These are phyloP conservation scores for Oncorhynchus gorbuscha DNA, from an alignment of 2,113 vertebrate species.

Conservation along the genomic window DNA sequence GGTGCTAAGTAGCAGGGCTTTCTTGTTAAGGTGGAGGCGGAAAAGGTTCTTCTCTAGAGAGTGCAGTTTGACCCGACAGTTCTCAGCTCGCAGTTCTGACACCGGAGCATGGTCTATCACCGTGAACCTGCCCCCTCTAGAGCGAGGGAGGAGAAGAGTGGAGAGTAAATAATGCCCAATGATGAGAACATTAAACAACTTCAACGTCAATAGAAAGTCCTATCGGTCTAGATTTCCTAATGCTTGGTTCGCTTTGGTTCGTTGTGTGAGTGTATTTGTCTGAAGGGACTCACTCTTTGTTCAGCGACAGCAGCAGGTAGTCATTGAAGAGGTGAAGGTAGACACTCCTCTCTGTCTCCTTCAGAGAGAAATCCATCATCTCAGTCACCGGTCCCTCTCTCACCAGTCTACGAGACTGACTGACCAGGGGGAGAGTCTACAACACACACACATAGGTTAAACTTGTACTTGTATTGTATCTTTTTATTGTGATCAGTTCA, in stretches of 20 bases:
- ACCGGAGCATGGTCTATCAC: slow-evolving; percentile 89
- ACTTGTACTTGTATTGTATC: too few species aligned
- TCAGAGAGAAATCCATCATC: slow-evolving; percentile 83
- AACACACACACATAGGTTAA: neutral
- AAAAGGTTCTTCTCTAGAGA: slow-evolving; percentile 91
- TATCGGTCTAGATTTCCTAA: neutral
- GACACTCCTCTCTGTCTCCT: slow-evolving; percentile 80
- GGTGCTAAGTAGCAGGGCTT: slow-evolving; percentile 83
- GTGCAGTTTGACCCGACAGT: slow-evolving; percentile 90
- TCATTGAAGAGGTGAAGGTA: slow-evolving; percentile 96
- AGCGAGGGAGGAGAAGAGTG: slow-evolving; percentile 8
- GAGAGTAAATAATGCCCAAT: neutral
- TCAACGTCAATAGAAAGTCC: too few species aligned
- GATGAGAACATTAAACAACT: too few species aligned
- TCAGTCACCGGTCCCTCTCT: slow-evolving; percentile 80
- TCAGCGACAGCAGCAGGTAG: slow-evolving; percentile 86
- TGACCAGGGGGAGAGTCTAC: slow-evolving; percentile 93
- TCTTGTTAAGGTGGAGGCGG: slow-evolving; percentile 78
- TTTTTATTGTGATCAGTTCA: too few species aligned
- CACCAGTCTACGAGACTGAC: slow-evolving; percentile 89
- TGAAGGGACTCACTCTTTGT: slow-evolving; percentile 80
- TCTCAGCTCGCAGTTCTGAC: slow-evolving; percentile 82
- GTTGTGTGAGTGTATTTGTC: slow-evolving; percentile 5
- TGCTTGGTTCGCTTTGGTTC: neutral
- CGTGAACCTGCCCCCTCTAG: slow-evolving; percentile 84